Evolutionary conservation across 2,113 vertebrate species (phyloP), one percentile per base, ranked within the genome.

Genomic region (Tragelaphus buxtoni): DNA sequence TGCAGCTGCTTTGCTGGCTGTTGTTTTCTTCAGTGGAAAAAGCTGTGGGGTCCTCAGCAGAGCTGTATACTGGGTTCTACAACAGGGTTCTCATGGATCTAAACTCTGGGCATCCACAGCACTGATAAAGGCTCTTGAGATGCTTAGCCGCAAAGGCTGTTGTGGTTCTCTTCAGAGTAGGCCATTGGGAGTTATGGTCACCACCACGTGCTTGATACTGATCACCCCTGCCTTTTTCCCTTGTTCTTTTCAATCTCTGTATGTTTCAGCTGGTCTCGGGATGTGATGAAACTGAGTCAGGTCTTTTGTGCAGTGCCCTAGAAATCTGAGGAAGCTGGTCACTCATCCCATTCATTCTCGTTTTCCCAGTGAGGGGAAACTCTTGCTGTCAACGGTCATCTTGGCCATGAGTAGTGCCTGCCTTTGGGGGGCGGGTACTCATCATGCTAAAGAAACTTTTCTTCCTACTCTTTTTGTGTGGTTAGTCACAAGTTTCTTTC

Each of bases 1-100:
- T 90, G 2, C 1, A 28, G 9, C 1, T 13, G 30, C 53, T 49
- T 14, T 77, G 30, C 9, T 79, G 13, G 32, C 42, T 1, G 0
- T 17, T 69, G 60, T 20, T 55, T 81, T 82, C 28, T 35, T 45
- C 5, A 1, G 61, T 45, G n/a, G 60, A 13, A 42, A 69, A 90
- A 69, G 3, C 8, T 26, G 3, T 61, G 7, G n/a, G 39, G 32
- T 60, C 32, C 69, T 76, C 88, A 61, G 22, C 5, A 45, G 74
- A 90, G 14, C 55, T 28, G 74, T 39, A 58, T 22, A 0, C 20
- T 49, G 42, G 3, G 42, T n/a, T 35, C 88, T 32, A 17, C 9
- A 47, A 35, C 4, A 35, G 14, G 30, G 42, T 79, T 28, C 16
- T 76, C 39, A 11, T 20, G 56, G 39, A 60, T 79, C 14, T 49